phyloP scores from a whole-genome alignment of 2,113 vertebrate species.

The Atrichornis clamosus region DNA sequence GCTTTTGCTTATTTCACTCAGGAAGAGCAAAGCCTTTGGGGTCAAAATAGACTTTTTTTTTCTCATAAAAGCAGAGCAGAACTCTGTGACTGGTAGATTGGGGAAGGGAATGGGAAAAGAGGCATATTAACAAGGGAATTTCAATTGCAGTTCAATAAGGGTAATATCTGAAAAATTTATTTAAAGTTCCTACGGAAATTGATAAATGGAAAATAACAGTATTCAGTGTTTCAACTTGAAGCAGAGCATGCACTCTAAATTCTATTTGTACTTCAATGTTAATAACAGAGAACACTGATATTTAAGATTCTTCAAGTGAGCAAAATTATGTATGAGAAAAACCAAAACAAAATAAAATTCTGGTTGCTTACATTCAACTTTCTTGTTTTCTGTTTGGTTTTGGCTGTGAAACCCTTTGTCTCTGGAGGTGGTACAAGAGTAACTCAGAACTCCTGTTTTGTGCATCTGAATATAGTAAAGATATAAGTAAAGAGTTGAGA shows the following conservation, averaged over 20 bases:
- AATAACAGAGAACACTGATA: neutral
- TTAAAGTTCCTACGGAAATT: neutral
- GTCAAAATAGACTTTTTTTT: neutral
- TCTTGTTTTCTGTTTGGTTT: neutral
- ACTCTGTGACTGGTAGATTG: neutral
- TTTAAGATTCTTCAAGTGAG: neutral
- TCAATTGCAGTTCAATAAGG: neutral
- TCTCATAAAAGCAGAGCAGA: neutral
- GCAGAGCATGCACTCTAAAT: neutral
- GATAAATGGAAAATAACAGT: neutral
- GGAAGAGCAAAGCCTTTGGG: neutral
- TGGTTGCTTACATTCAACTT: neutral
- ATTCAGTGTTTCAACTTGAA: neutral
- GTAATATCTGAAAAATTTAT: neutral
- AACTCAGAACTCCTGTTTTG: neutral
- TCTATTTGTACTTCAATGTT: neutral
- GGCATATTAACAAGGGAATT: neutral
- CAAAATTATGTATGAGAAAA: neutral
- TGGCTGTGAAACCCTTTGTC: neutral
- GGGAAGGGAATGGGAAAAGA: neutral
- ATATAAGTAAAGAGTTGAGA: neutral
- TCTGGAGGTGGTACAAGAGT: neutral
- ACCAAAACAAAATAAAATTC: neutral
- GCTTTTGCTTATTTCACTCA: neutral
- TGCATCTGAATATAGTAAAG: neutral